Evolutionary conservation across 2,888 invertebrate genomes (phyloP).

Genomic region (Punctoribates punctum): DNA sequence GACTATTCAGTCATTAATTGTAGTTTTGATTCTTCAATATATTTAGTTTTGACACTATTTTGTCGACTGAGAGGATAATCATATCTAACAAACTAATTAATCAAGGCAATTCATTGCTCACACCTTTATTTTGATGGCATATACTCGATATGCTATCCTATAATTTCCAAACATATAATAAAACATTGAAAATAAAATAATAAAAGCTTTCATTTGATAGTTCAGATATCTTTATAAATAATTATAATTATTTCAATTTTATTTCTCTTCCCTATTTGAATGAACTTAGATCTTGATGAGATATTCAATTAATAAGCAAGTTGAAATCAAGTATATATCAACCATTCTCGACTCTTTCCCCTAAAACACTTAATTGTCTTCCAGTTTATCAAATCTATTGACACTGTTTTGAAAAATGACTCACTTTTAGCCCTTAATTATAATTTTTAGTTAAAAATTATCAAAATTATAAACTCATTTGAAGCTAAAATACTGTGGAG

Average conservation of each 20-base stretch:
- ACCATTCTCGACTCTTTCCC: no score
- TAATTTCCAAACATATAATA: not conserved
- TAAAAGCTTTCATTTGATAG: not conserved
- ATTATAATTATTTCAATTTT: not conserved
- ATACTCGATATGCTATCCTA: slow-evolving; percentile 10
- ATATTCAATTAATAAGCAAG: not conserved
- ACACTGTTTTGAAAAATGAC: not conserved
- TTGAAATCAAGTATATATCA: not conserved
- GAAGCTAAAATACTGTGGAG: not conserved
- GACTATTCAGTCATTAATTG: not conserved
- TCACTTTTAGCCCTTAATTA: not conserved
- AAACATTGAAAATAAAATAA: not conserved
- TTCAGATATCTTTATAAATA: not conserved
- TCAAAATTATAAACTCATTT: not conserved
- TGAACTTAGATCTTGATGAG: no score
- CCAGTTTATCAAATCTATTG: not conserved
- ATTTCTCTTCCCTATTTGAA: not conserved
- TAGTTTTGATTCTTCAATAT: not conserved
- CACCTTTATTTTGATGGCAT: slow-evolving; percentile 25
- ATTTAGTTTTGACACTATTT: slow-evolving; percentile 16
- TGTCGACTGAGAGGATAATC: not conserved
- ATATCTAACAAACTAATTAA: slow-evolving; percentile 5
- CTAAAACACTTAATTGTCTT: no score
- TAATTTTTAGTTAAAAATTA: not conserved
- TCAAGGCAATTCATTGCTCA: slow-evolving; percentile 1